These are phyloP conservation scores for Columba guinea DNA, from an alignment of 2,797 vertebrate species.

Conservation along the genomic window DNA sequence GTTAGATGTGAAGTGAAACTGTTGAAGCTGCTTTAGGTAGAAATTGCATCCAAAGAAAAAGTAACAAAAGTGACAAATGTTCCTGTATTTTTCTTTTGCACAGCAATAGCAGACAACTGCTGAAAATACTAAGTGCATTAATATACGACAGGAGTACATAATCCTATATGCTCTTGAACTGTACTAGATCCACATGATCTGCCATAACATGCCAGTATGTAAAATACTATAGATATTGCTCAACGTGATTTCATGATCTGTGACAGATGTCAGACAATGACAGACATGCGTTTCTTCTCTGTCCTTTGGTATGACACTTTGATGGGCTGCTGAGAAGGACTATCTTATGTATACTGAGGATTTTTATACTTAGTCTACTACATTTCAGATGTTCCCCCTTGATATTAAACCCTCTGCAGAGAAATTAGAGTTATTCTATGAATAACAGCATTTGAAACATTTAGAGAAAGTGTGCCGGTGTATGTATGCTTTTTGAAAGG, in stretches of 20 bases:
- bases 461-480: background rate
- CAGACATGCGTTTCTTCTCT: background rate
- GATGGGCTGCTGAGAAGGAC: background rate
- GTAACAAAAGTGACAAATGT: background rate
- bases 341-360: fast-evolving
- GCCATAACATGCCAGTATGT: background rate
- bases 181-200: background rate
- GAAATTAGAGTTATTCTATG: background rate
- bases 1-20: background rate
- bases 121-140: background rate
- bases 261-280: background rate
- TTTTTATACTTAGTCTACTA: background rate
- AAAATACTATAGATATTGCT: background rate
- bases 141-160: background rate
- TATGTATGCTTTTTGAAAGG: background rate
- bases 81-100: background rate
- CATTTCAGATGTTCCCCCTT: background rate
- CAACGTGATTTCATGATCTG: background rate
- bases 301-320: background rate
- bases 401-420: background rate
- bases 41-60: background rate
- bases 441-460: background rate
- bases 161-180: background rate
- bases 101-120: background rate
- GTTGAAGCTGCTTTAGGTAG: background rate